Evolutionary conservation across 2,888 invertebrate genomes (phyloP).

Genomic region (Rosalia funebris): DNA sequence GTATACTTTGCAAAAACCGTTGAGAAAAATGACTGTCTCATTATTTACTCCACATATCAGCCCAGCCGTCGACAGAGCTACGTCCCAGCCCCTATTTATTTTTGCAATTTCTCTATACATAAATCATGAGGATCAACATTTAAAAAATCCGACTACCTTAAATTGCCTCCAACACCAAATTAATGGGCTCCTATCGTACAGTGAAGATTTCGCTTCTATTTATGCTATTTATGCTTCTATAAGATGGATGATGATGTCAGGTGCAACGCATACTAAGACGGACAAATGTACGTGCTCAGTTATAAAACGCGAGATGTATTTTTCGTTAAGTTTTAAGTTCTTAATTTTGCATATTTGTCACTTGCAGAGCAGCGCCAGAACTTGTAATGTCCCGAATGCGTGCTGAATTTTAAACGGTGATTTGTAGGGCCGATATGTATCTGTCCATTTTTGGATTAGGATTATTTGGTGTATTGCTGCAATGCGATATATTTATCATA

Average conservation of each 20-base stretch:
- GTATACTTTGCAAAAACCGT: too few relatives aligned
- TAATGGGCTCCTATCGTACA: background rate
- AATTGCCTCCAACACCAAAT: background rate
- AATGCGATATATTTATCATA: too few relatives aligned
- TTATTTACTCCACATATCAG: too few relatives aligned
- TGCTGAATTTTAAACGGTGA: conserved; percentile 24
- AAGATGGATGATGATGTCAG: conserved; percentile 23
- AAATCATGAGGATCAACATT: too few relatives aligned
- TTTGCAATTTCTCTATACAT: background rate
- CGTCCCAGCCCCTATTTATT: background rate
- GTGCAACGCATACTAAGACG: conserved; percentile 27
- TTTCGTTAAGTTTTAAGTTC: conserved; percentile 26
- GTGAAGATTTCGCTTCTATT: background rate
- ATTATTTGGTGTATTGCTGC: background rate
- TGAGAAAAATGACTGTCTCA: too few relatives aligned
- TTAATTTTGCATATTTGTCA: conserved; percentile 31
- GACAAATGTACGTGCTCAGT: conserved; percentile 29
- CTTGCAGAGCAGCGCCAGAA: conserved; percentile 10
- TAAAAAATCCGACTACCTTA: background rate
- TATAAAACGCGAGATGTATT: conserved; percentile 27
- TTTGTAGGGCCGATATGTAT: conserved; percentile 21
- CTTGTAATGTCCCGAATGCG: conserved; percentile 16
- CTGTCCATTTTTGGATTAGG: background rate
- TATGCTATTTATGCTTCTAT: conserved; percentile 18
- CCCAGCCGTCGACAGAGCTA: background rate